Evolutionary conservation across 2,113 vertebrate species (phyloP).

Genomic region (Tamias sibiricus): DNA sequence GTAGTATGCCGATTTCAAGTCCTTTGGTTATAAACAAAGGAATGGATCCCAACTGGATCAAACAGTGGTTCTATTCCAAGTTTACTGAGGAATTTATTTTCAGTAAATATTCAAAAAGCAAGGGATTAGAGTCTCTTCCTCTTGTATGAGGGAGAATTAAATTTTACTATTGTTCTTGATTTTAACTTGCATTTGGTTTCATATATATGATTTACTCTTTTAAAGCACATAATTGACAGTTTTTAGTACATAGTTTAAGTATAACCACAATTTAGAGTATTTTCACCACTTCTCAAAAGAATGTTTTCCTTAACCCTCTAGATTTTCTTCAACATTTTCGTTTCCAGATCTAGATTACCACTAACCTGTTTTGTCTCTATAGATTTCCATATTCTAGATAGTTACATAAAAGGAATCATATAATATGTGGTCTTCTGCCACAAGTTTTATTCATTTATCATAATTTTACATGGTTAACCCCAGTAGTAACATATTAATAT

Average conservation of each 20-base stretch:
- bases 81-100: not conserved
- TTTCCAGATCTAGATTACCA: not conserved
- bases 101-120: not conserved
- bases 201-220: not conserved
- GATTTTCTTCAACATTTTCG: not conserved
- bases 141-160: not conserved
- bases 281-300: not conserved
- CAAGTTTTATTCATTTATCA: not conserved
- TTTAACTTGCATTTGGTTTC: constrained; percentile 12
- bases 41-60: too few relatives aligned
- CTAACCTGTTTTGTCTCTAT: not conserved
- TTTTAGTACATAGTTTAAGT: not conserved
- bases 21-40: too few relatives aligned
- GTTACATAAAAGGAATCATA: not conserved
- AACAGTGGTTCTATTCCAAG: too few relatives aligned
- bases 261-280: not conserved
- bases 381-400: not conserved
- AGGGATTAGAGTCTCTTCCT: not conserved
- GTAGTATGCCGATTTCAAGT: too few relatives aligned
- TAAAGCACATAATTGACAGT: not conserved
- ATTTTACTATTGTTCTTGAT: not conserved
- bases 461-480: not conserved
- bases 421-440: not conserved
- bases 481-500: not conserved
- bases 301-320: not conserved